Evolutionary conservation across 2,888 invertebrate genomes (phyloP).

Genomic region (Apodemia zela): DNA sequence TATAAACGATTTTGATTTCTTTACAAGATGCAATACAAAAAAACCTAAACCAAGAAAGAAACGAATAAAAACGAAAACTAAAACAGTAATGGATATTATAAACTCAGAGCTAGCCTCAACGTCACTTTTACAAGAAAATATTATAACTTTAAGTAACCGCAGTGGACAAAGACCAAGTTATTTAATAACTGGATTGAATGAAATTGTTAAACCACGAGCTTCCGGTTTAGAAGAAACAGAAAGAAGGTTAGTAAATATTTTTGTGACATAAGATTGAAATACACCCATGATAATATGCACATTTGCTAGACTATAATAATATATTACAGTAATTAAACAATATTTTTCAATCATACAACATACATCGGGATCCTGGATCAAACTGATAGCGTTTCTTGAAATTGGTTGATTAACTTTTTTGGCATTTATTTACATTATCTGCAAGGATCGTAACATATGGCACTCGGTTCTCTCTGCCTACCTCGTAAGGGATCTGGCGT

Average conservation of each 20-base stretch:
- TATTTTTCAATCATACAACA: too few relatives aligned
- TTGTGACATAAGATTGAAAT: too few relatives aligned
- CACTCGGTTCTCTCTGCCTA: too few relatives aligned
- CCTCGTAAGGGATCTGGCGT: too few relatives aligned
- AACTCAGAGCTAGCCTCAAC: conserved; percentile 50
- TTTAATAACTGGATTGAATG: conserved; percentile 37
- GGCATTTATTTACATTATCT: too few relatives aligned
- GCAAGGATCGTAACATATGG: too few relatives aligned
- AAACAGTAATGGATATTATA: conserved; percentile 58
- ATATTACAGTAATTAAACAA: too few relatives aligned
- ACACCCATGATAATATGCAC: too few relatives aligned
- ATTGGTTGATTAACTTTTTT: too few relatives aligned
- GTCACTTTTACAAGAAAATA: conserved; percentile 46
- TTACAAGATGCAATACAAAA: conserved; percentile 43
- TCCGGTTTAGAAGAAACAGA: conserved; percentile 42
- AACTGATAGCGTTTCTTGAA: too few relatives aligned
- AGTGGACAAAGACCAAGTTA: conserved; percentile 38
- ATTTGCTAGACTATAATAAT: too few relatives aligned
- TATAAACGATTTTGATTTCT: conserved; percentile 56
- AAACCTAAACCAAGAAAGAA: conserved; percentile 43
- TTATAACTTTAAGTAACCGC: conserved; percentile 42
- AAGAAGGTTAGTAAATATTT: conserved; percentile 43
- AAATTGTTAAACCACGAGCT: neutral
- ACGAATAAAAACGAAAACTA: conserved; percentile 44
- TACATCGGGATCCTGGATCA: too few relatives aligned